Evolutionary conservation across 2,888 invertebrate species (phyloP).

Genomic region (Himalopsyche japonica): DNA sequence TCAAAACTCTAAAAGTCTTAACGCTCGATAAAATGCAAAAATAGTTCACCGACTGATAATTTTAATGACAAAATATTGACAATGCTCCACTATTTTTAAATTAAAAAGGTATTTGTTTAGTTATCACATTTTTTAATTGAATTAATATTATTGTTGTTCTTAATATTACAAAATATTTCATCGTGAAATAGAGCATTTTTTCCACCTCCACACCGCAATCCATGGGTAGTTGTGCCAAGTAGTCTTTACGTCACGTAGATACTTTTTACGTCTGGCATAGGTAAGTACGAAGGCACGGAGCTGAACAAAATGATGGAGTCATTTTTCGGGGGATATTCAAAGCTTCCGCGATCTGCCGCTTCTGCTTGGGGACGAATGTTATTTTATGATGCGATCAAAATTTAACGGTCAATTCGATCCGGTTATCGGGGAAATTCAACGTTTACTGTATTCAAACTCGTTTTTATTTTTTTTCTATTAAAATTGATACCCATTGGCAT

Average conservation of each 20-base stretch:
- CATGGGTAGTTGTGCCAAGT: background rate
- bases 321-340: background rate
- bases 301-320: background rate
- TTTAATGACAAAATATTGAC: too few relatives aligned
- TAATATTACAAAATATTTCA: background rate
- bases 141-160: background rate
- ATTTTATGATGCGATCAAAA: conserved; percentile 39
- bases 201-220: background rate
- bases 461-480: background rate
- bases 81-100: too few relatives aligned
- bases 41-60: too few relatives aligned
- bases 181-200: background rate
- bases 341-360: conserved; percentile 10
- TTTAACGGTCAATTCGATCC: conserved; percentile 36
- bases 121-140: too few relatives aligned
- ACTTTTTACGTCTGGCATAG: conserved; percentile 24
- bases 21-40: too few relatives aligned
- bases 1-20: too few relatives aligned
- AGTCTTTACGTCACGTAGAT: conserved; percentile 32
- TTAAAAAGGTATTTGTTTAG: too few relatives aligned
- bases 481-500: background rate
- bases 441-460: conserved; percentile 12
- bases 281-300: background rate
- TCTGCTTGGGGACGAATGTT: conserved; percentile 39
- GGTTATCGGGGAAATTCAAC: conserved; percentile 23